Base-by-base conservation (phyloP, 2,888 invertebrate species). In the Pristionchus maxplancki region DNA sequence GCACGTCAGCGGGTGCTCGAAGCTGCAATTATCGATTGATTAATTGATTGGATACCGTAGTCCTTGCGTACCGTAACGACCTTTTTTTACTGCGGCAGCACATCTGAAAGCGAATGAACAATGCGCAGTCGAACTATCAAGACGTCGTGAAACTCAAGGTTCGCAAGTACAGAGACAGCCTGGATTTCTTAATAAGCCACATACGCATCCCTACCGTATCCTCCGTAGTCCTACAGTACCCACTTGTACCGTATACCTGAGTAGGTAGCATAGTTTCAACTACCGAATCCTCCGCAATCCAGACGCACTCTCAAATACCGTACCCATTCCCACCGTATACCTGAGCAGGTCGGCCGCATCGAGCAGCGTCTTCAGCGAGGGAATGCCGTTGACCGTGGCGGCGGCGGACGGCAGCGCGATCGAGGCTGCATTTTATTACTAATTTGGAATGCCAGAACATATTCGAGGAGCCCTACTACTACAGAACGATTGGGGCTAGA, bases 1-100 rank as follows among this genome's bases (percentile, higher is more conserved):
- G 67, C 88, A 90, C 44, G 92, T 91, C 58, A 94, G 78, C 50
- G 91, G 91, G 28, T 90, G 87, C 81, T 93, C 93, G 88, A 94
- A 94, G 28, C 94, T 94, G 90, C 67, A 94, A 89, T 82, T 20
- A 50, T 50, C 44, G 13, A 37, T 17, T 82, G 13, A 67, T 74
- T 20, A 40, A 78, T 40, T 44, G n/a, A 40, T 78, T 78, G 31
- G 50, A 15, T 64, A 64, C 64, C 28, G 64, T 31, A 64, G 4
- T 58, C 53, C 53, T 13, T 13, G 6, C 11, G 8, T 64, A 64
- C 8, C 64, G 64, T 64, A 64, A 31, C 11, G 44, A 28, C 31
- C 31, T 31, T 64, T 64, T 9, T 28, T 31, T 31, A 9, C 58
- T 1, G 3, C 20, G 4, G 58, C 20, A 24, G 24, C 58, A 15